Evolutionary conservation across 2,113 vertebrate species (phyloP).

Genomic region (Strix uralensis): DNA sequence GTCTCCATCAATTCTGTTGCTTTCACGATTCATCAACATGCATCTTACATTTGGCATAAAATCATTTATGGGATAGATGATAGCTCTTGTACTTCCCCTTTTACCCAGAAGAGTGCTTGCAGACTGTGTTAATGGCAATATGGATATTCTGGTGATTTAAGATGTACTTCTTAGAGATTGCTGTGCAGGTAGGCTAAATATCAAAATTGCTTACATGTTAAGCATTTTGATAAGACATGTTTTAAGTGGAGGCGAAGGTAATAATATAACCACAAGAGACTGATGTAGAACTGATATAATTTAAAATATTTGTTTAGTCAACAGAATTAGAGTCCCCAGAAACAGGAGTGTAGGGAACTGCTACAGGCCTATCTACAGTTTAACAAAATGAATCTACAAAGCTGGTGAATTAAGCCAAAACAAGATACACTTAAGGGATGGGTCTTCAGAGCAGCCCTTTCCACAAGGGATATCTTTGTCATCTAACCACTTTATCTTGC

Average conservation of each 20-base stretch:
- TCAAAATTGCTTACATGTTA: background rate
- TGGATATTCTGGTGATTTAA: background rate
- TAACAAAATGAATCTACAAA: background rate
- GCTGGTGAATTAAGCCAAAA: background rate
- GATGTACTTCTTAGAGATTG: background rate
- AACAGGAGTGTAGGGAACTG: background rate
- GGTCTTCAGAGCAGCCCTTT: background rate
- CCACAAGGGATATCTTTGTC: background rate
- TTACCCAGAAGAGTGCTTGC: background rate
- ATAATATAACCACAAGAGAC: background rate
- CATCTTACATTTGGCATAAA: background rate
- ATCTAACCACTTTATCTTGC: background rate
- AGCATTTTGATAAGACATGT: background rate
- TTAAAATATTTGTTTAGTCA: background rate
- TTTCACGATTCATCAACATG: background rate
- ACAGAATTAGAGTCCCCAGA: background rate
- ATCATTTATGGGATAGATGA: background rate
- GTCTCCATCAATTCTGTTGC: background rate
- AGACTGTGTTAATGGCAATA: background rate
- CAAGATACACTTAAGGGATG: background rate
- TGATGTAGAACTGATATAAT: background rate
- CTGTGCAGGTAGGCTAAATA: background rate
- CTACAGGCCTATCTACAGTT: background rate
- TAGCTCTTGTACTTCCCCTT: background rate
- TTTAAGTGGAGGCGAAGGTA: background rate